A percentile compares a stretch with the other conserved stretches of the same genome.
Conservation (phyloP, 2,888 invertebrate genomes). For the Drosophila pegasa region DNA sequence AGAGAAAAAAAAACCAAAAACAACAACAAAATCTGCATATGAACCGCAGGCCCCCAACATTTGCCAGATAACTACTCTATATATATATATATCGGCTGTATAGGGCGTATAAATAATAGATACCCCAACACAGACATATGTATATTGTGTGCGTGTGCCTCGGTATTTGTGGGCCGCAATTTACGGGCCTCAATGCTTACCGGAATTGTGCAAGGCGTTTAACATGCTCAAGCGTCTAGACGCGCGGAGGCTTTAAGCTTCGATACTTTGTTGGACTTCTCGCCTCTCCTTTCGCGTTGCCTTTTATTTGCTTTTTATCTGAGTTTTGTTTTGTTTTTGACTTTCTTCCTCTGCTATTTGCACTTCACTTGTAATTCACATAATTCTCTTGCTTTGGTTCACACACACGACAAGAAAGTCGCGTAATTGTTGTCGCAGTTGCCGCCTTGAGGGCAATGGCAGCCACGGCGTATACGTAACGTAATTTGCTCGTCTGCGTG, state of each 20-base stretch:
- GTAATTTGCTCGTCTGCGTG: slow-evolving; percentile 35
- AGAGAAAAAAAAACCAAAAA: slow-evolving; percentile 45
- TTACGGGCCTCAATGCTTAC: slow-evolving; percentile 56
- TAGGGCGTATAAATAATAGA: slow-evolving; percentile 10
- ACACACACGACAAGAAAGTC: slow-evolving; percentile 35
- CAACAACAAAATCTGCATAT: slow-evolving; percentile 70
- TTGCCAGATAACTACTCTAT: slow-evolving; percentile 18
- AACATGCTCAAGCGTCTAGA: slow-evolving; percentile 55
- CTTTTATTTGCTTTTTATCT: background rate
- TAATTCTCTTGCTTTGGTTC: slow-evolving; percentile 45
- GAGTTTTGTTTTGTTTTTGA: slow-evolving; percentile 17
- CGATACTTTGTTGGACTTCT: slow-evolving; percentile 15
- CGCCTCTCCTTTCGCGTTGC: background rate
- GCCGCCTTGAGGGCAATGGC: slow-evolving; percentile 51
- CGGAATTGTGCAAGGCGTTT: slow-evolving; percentile 58
- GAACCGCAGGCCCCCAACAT: slow-evolving; percentile 37
- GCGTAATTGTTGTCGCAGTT: slow-evolving; percentile 54
- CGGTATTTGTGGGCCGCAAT: slow-evolving; percentile 12
- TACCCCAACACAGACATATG: background rate
- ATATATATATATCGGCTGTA: slow-evolving; percentile 10
- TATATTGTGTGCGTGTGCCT: slow-evolving; percentile 1
- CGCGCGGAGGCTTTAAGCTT: slow-evolving; percentile 25
- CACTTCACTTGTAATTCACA: slow-evolving; percentile 64
- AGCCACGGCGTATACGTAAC: slow-evolving; percentile 66
- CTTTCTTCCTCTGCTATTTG: slow-evolving; percentile 6